Evolutionary conservation across 2,888 invertebrate genomes (phyloP), one percentile per base, ranked within the genome.

Genomic region (Minunthozetes semirufus): DNA sequence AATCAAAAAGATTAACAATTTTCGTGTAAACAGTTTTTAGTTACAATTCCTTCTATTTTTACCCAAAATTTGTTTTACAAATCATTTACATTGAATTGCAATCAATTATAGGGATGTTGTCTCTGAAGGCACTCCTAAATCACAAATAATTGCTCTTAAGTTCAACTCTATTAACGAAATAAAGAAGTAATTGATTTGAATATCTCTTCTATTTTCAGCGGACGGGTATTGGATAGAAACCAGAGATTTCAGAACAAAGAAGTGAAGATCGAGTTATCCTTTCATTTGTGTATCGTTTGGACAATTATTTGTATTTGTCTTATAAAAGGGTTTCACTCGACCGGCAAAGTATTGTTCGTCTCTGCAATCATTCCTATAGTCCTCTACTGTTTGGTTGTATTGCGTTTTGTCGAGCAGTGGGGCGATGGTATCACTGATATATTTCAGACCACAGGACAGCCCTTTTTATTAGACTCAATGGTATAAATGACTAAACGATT

Each of bases 261-360:
- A 56, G 73, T 68, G 25, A 68, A 68, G 22, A 68, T 68, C 25
- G 68, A 68, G n/a, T 42, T 68, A 15, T 68, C 68, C 2, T 68
- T 75, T 42, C 72, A 75, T 63, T 68, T 75, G 8, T 72, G 63
- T 13, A 90, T 94, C 5, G 89, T 93, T 27, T 94, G 94, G 94
- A 89, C 92, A 87, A 89, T 92, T 71, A 89, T 93, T 8, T 94
- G 94, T 81, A 88, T 75, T n/a, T 22, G 46, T 8, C 72, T 75
- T 22, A 61, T 79, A 77, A 17, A 80, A 86, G 87, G 94, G 76
- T 84, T 93, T 59, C 87, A 90, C 79, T 91, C 91, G 0, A 91
- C 91, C 80, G 91, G 92, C 76, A 92, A 91, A 86, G 90, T 91
- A 19, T 88, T 92, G 11, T 90, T 90, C 83, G 88, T 90, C 77